phyloP scores from a whole-genome alignment of 2,888 invertebrate genomes.

The Glaucopsyche alexis region DNA sequence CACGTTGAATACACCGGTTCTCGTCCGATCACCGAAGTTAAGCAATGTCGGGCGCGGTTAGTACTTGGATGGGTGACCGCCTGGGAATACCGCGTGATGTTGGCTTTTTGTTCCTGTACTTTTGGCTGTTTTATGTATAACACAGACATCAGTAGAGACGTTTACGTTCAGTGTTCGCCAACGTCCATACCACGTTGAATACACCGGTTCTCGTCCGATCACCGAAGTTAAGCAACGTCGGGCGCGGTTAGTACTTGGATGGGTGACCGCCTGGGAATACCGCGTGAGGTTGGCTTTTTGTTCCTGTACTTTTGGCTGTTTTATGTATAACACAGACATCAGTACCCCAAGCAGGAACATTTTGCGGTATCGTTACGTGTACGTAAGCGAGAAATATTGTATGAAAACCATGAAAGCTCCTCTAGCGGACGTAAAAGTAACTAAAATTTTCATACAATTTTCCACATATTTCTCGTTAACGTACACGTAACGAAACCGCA shows the following conservation, averaged over 20 bases:
- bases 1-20: slow-evolving; percentile 40
- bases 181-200: slow-evolving; percentile 38
- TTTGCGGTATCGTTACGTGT: too few relatives aligned
- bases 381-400: too few relatives aligned
- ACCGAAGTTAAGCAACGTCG: slow-evolving; percentile 52
- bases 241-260: slow-evolving; percentile 62
- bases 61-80: slow-evolving; percentile 60
- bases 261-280: slow-evolving; percentile 46
- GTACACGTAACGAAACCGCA: too few relatives aligned
- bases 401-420: too few relatives aligned
- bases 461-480: too few relatives aligned
- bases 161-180: slow-evolving; percentile 29
- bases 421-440: too few relatives aligned
- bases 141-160: too few relatives aligned
- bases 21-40: slow-evolving; percentile 48
- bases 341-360: too few relatives aligned
- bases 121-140: too few relatives aligned
- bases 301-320: too few relatives aligned
- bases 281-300: slow-evolving; percentile 18
- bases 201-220: slow-evolving; percentile 45
- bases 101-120: slow-evolving; percentile 18
- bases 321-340: too few relatives aligned
- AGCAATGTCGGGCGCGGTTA: slow-evolving; percentile 57
- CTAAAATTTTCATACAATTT: too few relatives aligned
- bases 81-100: slow-evolving; percentile 30